phyloP scores from a whole-genome alignment of 2,888 invertebrate species.

The Eumacrocentrus americanus region DNA sequence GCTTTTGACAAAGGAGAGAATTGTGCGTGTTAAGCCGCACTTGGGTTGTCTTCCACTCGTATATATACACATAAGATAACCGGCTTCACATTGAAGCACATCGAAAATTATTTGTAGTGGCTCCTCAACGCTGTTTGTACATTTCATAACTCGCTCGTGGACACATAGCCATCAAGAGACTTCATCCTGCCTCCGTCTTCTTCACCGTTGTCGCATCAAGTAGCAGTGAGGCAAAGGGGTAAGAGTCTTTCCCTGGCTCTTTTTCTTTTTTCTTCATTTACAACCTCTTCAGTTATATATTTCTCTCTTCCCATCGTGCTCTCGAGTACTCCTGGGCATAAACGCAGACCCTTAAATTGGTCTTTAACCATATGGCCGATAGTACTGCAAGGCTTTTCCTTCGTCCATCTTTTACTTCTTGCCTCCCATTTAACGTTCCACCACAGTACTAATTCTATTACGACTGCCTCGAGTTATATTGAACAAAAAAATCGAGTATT shows the following conservation, averaged over 20 bases:
- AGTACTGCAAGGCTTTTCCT: background rate
- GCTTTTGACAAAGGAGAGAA: background rate
- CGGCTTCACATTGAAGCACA: slow-evolving; percentile 40
- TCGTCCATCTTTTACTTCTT: no score
- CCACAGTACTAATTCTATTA: slow-evolving; percentile 45
- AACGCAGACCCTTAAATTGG: slow-evolving; percentile 43
- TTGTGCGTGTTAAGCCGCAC: background rate
- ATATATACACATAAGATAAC: background rate
- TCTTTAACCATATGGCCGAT: slow-evolving; percentile 28
- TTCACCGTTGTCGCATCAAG: slow-evolving; percentile 13
- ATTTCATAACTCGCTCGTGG: slow-evolving; percentile 53
- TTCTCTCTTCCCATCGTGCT: slow-evolving; percentile 7
- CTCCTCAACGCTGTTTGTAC: slow-evolving; percentile 47
- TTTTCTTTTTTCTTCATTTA: slow-evolving; percentile 27
- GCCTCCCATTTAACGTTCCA: background rate
- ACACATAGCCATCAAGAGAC: slow-evolving; percentile 16
- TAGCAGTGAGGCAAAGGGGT: slow-evolving; percentile 5
- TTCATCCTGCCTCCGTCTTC: slow-evolving; percentile 27
- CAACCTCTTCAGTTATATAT: slow-evolving; percentile 28
- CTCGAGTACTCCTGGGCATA: slow-evolving; percentile 5
- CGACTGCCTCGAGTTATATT: slow-evolving; percentile 10
- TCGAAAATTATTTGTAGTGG: slow-evolving; percentile 51
- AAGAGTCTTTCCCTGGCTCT: slow-evolving; percentile 30
- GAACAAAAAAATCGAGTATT: slow-evolving; percentile 7
- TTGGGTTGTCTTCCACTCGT: background rate